Evolutionary conservation across 2,888 invertebrate species (phyloP).

Genomic region (Trypoxylon attenuatum): DNA sequence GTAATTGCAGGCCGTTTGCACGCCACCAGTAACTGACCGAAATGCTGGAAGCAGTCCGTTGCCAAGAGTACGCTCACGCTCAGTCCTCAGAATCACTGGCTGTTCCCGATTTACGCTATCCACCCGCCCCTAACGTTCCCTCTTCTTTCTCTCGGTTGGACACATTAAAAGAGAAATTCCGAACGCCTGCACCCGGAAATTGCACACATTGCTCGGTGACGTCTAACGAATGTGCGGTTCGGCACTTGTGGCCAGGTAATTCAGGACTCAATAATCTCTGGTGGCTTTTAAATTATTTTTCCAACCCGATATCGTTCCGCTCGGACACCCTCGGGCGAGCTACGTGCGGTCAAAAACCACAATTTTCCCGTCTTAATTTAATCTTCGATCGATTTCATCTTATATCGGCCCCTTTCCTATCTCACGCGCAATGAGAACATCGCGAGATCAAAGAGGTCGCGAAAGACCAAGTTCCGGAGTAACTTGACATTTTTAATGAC

Average conservation of each 20-base stretch:
- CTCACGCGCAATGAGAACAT: too few relatives aligned
- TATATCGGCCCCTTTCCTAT: too few relatives aligned
- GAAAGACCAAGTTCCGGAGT: too few relatives aligned
- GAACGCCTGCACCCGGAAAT: conserved; percentile 25
- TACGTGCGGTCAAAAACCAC: background rate
- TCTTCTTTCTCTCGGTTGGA: conserved; percentile 2
- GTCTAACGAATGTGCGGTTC: conserved; percentile 14
- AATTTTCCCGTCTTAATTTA: background rate
- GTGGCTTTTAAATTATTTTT: conserved; percentile 1
- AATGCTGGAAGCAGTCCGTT: conserved; percentile 51
- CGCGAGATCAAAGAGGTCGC: too few relatives aligned
- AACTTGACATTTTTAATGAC: conserved; percentile 9
- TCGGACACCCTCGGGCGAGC: too few relatives aligned
- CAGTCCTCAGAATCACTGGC: conserved; percentile 21
- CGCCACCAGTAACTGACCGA: conserved; percentile 65
- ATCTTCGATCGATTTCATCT: too few relatives aligned
- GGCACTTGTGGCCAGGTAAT: background rate
- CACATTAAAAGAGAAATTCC: conserved; percentile 27
- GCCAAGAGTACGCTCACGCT: conserved; percentile 23
- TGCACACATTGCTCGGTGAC: conserved; percentile 13
- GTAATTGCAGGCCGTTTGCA: conserved; percentile 69
- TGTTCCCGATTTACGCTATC: conserved; percentile 39
- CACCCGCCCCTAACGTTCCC: conserved; percentile 8
- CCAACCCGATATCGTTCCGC: too few relatives aligned
- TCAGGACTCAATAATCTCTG: conserved; percentile 1